Conservation (phyloP, 2,797 vertebrate genomes). For the Dermochelys coriacea region DNA sequence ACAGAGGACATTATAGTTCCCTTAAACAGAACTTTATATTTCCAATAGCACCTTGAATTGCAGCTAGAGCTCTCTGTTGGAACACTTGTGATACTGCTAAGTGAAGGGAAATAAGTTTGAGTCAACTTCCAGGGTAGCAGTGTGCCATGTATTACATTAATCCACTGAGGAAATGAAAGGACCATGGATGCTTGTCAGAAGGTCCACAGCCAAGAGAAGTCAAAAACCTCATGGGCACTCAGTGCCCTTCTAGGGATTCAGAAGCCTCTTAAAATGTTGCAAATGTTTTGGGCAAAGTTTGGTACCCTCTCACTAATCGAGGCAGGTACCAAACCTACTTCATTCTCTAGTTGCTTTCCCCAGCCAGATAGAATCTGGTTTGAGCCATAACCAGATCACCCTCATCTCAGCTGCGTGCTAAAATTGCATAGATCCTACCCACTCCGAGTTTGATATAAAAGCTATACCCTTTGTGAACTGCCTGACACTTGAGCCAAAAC, state of each 20-base stretch:
- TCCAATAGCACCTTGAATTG: neutral
- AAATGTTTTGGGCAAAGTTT: neutral
- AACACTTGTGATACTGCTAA: neutral
- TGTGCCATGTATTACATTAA: neutral
- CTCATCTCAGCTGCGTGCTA: neutral
- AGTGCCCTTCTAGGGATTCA: neutral
- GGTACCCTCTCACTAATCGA: neutral
- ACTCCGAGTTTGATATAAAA: neutral
- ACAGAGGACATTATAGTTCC: neutral
- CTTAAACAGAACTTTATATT: neutral
- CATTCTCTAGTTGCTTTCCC: neutral
- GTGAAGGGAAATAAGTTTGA: neutral
- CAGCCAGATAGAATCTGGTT: accelerated
- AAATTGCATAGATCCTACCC: neutral
- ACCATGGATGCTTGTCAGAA: neutral
- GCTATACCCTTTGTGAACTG: neutral
- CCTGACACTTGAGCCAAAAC: neutral
- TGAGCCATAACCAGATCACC: neutral
- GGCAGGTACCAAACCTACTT: neutral
- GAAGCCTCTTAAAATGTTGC: neutral
- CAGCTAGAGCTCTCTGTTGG: neutral
- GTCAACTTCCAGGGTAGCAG: neutral
- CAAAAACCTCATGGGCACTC: neutral
- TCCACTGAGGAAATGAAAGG: neutral
- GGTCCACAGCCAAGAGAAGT: neutral